Percentiles rank a stretch among this genome's conserved stretches.
These are phyloP conservation scores for Lagocephalus sceleratus DNA, from an alignment of 2,797 vertebrate species.

Conservation along the genomic window DNA sequence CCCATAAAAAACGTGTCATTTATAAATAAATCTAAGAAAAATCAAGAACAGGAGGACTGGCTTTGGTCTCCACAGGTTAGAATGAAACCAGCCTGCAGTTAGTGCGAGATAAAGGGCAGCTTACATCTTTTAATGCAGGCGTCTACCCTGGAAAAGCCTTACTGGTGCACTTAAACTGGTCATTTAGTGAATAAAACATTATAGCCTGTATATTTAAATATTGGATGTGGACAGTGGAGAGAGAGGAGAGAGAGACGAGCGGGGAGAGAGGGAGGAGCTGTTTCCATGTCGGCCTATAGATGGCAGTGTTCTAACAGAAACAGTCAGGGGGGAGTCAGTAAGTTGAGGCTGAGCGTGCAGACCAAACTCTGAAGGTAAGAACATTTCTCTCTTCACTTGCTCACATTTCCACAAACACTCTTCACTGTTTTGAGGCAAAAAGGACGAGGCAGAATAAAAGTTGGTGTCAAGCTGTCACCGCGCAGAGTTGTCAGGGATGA, in stretches of 20 bases:
- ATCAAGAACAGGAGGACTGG: neutral
- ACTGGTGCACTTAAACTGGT: too few species aligned
- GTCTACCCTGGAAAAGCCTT: too few species aligned
- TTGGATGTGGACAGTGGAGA: too few species aligned
- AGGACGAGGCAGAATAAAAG: too few species aligned
- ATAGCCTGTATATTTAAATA: too few species aligned
- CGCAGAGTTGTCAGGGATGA: too few species aligned
- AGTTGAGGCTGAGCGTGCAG: constrained; percentile 27
- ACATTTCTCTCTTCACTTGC: neutral
- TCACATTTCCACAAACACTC: neutral
- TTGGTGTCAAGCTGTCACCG: too few species aligned
- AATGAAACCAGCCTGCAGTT: constrained; percentile 24
- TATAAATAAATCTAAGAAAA: constrained; percentile 11
- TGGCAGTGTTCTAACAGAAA: constrained; percentile 78
- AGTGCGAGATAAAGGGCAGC: too few species aligned
- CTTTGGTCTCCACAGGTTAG: neutral
- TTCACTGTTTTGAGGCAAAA: too few species aligned
- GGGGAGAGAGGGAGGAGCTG: neutral
- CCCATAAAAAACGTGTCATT: constrained; percentile 9
- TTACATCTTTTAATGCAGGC: too few species aligned
- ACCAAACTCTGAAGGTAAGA: constrained; percentile 45
- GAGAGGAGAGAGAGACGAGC: neutral
- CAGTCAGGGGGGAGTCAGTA: constrained; percentile 33
- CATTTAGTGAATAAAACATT: too few species aligned
- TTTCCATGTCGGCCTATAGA: constrained; percentile 67